Conservation (phyloP, 2,797 vertebrate genomes). For the Acanthiza pusilla region DNA sequence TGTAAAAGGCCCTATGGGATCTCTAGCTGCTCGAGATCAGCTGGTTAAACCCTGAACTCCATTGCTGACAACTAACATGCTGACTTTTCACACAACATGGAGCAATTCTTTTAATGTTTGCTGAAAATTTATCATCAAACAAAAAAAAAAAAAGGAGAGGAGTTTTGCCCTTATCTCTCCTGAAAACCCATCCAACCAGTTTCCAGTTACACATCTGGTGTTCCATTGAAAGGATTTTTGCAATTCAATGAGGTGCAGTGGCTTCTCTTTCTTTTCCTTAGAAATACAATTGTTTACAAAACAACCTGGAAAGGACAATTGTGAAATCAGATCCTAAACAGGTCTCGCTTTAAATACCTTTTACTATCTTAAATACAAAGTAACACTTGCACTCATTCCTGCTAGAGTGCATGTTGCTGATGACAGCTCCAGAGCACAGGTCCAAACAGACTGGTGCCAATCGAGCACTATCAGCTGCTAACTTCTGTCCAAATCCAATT, state of each 20-base stretch:
- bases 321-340: not conserved
- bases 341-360: not conserved
- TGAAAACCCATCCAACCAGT: constrained; percentile 5
- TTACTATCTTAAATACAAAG: not conserved
- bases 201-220: not conserved
- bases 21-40: not conserved
- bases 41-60: not conserved
- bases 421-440: not conserved
- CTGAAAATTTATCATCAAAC: not conserved
- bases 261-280: not conserved
- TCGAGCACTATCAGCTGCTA: not conserved
- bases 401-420: not conserved
- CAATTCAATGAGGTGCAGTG: constrained; percentile 10
- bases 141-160: not conserved
- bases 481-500: not conserved
- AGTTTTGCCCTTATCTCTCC: not conserved
- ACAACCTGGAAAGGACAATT: not conserved
- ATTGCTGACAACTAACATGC: not conserved
- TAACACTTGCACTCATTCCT: not conserved
- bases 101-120: not conserved
- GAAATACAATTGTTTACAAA: not conserved
- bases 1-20: not conserved
- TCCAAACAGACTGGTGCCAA: not conserved
- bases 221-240: not conserved
- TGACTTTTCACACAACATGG: not conserved